A percentile compares a stretch with the other conserved stretches of the same genome.
phyloP scores from a whole-genome alignment of 2,113 vertebrate species.

The Pterocles orientalis region DNA sequence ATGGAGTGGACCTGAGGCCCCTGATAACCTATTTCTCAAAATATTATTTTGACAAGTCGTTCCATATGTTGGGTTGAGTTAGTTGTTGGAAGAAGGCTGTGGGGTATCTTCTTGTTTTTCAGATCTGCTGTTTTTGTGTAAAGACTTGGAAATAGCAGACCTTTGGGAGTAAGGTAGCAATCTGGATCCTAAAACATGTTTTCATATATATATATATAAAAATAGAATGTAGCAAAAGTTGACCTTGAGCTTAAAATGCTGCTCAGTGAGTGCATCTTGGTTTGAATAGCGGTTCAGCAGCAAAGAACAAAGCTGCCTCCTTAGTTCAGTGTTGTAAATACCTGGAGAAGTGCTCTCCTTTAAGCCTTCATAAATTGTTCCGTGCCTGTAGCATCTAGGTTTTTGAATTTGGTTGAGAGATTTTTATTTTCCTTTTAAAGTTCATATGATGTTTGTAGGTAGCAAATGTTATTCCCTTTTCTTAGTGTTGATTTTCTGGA shows the following conservation, averaged over 20 bases:
- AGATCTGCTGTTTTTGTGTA: not conserved
- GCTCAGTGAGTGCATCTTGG: not conserved
- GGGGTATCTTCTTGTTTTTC: slow-evolving; percentile 33
- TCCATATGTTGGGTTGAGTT: slow-evolving; percentile 33
- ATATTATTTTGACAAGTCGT: slow-evolving; percentile 31
- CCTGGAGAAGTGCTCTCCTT: not conserved
- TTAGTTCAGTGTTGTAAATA: not conserved
- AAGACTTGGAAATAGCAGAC: slow-evolving; percentile 2
- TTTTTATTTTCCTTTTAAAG: not conserved
- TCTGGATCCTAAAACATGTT: slow-evolving; percentile 12
- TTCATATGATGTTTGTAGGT: not conserved
- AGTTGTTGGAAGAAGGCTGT: not conserved
- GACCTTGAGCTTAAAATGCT: slow-evolving; percentile 28
- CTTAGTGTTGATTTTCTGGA: not conserved
- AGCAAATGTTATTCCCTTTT: not conserved
- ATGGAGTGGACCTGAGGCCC: slow-evolving; percentile 27
- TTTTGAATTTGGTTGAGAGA: not conserved
- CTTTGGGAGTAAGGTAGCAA: slow-evolving; percentile 34
- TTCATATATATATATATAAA: not conserved
- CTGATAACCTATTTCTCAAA: slow-evolving; percentile 42
- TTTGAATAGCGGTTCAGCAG: slow-evolving; percentile 13
- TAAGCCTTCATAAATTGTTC: not conserved
- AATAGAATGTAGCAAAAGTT: slow-evolving; percentile 5
- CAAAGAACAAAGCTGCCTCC: not conserved
- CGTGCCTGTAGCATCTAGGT: fast-evolving